Conservation (phyloP, 2,888 invertebrate genomes). For the Pegoplata infirma region DNA sequence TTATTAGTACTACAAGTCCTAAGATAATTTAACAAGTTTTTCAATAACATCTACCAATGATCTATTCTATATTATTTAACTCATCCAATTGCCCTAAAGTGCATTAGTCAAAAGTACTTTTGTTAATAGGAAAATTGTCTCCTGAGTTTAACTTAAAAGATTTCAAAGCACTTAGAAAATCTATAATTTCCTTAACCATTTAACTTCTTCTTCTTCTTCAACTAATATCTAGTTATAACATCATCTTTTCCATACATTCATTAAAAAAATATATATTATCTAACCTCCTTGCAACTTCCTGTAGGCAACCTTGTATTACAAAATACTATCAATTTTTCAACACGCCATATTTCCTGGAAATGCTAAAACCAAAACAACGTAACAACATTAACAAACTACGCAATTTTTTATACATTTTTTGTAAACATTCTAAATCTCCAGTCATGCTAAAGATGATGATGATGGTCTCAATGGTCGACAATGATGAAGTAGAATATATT, state of each 20-base stretch:
- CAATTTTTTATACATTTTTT: slow-evolving; percentile 37
- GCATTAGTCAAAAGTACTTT: too few species aligned
- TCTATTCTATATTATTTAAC: too few species aligned
- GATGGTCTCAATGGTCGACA: neutral
- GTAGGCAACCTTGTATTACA: slow-evolving; percentile 55
- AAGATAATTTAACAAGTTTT: too few species aligned
- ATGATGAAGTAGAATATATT: slow-evolving; percentile 29
- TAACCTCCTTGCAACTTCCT: slow-evolving; percentile 56
- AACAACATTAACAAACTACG: slow-evolving; percentile 26
- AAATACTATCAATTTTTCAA: slow-evolving; percentile 48
- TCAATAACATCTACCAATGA: too few species aligned
- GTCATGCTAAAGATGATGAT: slow-evolving; percentile 5
- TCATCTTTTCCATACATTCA: neutral
- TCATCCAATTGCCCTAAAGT: too few species aligned
- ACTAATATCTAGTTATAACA: neutral
- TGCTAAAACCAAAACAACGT: slow-evolving; percentile 23
- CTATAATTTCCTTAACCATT: neutral
- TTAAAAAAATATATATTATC: slow-evolving; percentile 47
- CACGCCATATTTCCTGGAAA: slow-evolving; percentile 58
- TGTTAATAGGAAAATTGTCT: too few species aligned
- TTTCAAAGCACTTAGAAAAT: neutral
- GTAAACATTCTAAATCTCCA: neutral
- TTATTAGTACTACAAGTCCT: too few species aligned
- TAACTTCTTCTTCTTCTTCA: neutral
- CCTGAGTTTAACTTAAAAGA: too few species aligned